Evolutionary conservation across 2,888 invertebrate genomes (phyloP).

Genomic region (Drosophila hamatofila): DNA sequence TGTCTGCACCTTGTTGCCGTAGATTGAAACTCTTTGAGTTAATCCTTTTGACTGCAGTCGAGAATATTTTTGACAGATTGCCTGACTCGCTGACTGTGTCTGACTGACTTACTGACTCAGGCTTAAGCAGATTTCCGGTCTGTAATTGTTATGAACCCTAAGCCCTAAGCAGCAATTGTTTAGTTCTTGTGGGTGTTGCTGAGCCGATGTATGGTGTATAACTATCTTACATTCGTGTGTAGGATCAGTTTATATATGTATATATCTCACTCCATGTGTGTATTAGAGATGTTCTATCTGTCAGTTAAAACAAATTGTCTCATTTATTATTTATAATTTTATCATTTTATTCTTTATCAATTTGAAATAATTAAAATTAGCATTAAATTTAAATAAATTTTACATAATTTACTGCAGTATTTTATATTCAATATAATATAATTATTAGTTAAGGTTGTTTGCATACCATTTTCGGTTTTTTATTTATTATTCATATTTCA

Average conservation of each 20-base stretch:
- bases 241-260: neutral
- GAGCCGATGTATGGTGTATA: constrained; percentile 41
- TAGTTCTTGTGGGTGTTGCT: constrained; percentile 38
- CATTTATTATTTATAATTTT: constrained; percentile 33
- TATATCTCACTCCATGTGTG: too few relatives aligned
- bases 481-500: constrained; percentile 8
- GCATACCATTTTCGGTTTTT: neutral
- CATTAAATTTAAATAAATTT: constrained; percentile 78
- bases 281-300: too few relatives aligned
- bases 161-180: constrained; percentile 46
- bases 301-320: neutral
- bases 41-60: constrained; percentile 76
- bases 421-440: constrained; percentile 39
- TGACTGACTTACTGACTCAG: constrained; percentile 41
- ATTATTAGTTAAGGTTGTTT: constrained; percentile 19
- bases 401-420: constrained; percentile 71
- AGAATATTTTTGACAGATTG: constrained; percentile 70
- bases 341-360: constrained; percentile 74
- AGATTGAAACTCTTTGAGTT: constrained; percentile 55
- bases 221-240: constrained; percentile 15
- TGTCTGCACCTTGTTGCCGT: constrained; percentile 35
- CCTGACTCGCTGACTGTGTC: constrained; percentile 46
- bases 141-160: constrained; percentile 62
- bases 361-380: constrained; percentile 80
- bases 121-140: constrained; percentile 76